These are phyloP conservation scores for Athetis lepigone DNA, from an alignment of 2,888 invertebrate genomes.

Conservation along the genomic window DNA sequence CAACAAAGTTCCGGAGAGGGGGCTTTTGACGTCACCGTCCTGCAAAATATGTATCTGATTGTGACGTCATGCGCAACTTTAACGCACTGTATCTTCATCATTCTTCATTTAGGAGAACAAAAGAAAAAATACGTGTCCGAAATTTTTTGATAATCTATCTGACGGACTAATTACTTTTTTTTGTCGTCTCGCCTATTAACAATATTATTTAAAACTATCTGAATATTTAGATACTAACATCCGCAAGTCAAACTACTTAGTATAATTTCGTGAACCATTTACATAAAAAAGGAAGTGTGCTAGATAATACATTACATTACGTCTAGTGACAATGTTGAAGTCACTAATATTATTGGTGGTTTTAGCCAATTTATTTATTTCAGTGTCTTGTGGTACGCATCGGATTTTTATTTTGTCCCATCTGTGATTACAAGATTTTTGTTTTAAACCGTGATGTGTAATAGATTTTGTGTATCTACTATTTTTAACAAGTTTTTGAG, in stretches of 20 bases:
- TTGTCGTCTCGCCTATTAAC: no score
- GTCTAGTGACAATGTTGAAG: constrained; percentile 58
- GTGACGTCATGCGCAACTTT: no score
- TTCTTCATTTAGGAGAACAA: no score
- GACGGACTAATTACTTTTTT: no score
- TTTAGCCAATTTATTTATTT: constrained; percentile 34
- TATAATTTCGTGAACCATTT: constrained; percentile 8
- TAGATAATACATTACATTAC: constrained; percentile 3
- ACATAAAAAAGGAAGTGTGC: constrained; percentile 43
- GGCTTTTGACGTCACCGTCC: no score
- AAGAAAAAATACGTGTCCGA: no score
- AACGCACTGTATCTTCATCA: no score
- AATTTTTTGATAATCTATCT: no score
- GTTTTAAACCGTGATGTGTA: not conserved
- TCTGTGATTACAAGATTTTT: not conserved
- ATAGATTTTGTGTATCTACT: not conserved
- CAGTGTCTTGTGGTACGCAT: constrained; percentile 33
- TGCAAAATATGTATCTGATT: no score
- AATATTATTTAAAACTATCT: constrained; percentile 27
- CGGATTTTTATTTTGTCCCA: not conserved
- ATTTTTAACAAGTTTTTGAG: not conserved
- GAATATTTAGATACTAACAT: constrained; percentile 27
- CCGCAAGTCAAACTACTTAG: constrained; percentile 43
- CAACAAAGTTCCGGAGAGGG: no score
- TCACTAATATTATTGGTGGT: constrained; percentile 39